Evolutionary conservation across 2,888 invertebrate species (phyloP), one percentile per base, ranked within the genome.

Genomic region (Sinhomidia bicolor): DNA sequence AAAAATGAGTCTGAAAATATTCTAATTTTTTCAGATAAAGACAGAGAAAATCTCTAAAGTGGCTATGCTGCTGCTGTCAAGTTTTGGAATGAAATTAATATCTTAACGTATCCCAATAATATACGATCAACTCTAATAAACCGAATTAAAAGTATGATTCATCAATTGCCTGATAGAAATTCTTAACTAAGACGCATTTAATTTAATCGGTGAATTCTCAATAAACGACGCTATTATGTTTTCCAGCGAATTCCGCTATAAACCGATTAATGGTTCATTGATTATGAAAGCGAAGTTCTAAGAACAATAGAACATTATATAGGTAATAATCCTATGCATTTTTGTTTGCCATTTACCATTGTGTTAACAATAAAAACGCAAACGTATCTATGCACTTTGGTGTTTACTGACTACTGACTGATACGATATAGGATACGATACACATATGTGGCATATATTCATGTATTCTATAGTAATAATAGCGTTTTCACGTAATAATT

Each of bases 181-280:
- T 41, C 41, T 41, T 57, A 23, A 3, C 26, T 3, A 9, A 29
- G 26, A 26, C 5, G 62, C 29, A 62, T 62, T 62, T 29, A 62
- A 17, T 62, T 29, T 57, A 57, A 57, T 57, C 57, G 17, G 20
- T 57, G 4, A 20, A 3, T 20, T 10, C 57, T 12, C 20, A 26
- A 12, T 12, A 62, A 26, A 26, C 29, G 29, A 62, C n/a, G n/a
- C 10, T 62, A 12, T 1, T 1, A 1, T 62, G 5, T 26, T 29
- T 14, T 23, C 62, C 14, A 9, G 2, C 1, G 9, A 26, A n/a
- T n/a, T n/a, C n/a, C n/a, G 26, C 12, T 29, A 26, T 62, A 1
- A 26, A 62, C 26, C 62, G 29, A 26, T 62, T 62, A 62, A 62
- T 62, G 29, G 62, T 29, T 62, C 62, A 62, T 62, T 62, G 62